phyloP scores from a whole-genome alignment of 2,113 vertebrate genomes.

The Kryptolebias marmoratus region DNA sequence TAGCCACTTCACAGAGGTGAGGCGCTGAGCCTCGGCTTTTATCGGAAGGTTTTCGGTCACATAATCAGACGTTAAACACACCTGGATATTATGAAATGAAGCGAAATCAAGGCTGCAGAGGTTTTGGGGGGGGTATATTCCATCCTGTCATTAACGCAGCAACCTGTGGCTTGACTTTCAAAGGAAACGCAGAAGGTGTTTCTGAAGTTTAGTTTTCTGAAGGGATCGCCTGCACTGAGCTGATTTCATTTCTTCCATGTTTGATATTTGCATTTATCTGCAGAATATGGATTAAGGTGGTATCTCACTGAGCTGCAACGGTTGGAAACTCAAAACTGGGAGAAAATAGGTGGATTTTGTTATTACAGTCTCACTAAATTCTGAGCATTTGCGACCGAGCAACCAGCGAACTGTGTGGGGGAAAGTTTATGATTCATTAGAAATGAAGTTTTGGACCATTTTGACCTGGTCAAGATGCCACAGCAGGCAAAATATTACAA shows the following conservation, averaged over 20 bases:
- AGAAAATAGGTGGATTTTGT: too few relatives aligned
- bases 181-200: background rate
- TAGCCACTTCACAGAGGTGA: background rate
- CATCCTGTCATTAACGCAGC: background rate
- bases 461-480: too few relatives aligned
- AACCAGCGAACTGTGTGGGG: too few relatives aligned
- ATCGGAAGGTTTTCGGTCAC: slow-evolving; percentile 4
- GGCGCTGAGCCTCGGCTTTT: background rate
- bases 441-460: too few relatives aligned
- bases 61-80: slow-evolving; percentile 19
- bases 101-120: background rate
- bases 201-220: slow-evolving; percentile 13
- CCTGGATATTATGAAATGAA: slow-evolving; percentile 7
- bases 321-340: too few relatives aligned
- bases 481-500: too few relatives aligned
- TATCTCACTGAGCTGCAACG: too few relatives aligned
- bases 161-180: slow-evolving; percentile 24
- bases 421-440: too few relatives aligned
- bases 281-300: background rate
- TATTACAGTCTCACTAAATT: too few relatives aligned
- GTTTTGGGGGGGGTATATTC: background rate
- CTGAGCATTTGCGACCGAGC: too few relatives aligned
- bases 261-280: slow-evolving; percentile 28
- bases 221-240: slow-evolving; percentile 6
- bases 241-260: background rate